These are phyloP conservation scores for Ennomos erosarius DNA, from an alignment of 2,888 invertebrate species.

Conservation along the genomic window DNA sequence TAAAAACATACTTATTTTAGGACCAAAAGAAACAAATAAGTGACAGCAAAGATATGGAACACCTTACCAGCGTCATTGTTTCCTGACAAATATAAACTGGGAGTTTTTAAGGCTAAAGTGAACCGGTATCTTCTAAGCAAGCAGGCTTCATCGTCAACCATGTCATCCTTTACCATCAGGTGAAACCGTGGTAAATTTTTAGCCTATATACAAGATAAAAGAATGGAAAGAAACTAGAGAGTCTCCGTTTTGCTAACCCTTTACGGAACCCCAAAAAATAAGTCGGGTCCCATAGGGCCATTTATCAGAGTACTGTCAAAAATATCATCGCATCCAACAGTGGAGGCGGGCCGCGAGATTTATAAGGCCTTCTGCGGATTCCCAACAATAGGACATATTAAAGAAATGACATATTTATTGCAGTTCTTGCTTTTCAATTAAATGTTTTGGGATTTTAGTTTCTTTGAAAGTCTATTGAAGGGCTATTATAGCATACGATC, in stretches of 20 bases:
- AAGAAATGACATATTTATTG: conserved; percentile 53
- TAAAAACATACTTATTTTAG: no score
- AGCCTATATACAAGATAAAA: no score
- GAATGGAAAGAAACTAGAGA: background rate
- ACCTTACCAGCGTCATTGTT: no score
- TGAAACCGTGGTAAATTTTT: no score
- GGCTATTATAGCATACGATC: no score
- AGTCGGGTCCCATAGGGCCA: conserved; percentile 23
- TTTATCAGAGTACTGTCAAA: conserved; percentile 46
- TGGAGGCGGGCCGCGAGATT: conserved; percentile 26
- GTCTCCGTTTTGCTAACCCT: background rate
- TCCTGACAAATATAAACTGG: no score
- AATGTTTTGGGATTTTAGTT: conserved; percentile 7
- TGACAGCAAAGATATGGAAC: no score
- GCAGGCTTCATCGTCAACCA: no score
- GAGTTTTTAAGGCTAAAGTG: no score
- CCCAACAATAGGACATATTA: conserved; percentile 37
- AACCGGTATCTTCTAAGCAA: no score
- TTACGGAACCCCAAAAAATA: conserved; percentile 15
- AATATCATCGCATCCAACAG: conserved; percentile 40
- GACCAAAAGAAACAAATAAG: no score
- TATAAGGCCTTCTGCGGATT: conserved; percentile 33
- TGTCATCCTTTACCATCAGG: no score
- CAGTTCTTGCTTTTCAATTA: conserved; percentile 50
- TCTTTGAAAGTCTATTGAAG: background rate